Evolutionary conservation across 2,113 vertebrate species (phyloP).

Genomic region (Podarcis muralis): DNA sequence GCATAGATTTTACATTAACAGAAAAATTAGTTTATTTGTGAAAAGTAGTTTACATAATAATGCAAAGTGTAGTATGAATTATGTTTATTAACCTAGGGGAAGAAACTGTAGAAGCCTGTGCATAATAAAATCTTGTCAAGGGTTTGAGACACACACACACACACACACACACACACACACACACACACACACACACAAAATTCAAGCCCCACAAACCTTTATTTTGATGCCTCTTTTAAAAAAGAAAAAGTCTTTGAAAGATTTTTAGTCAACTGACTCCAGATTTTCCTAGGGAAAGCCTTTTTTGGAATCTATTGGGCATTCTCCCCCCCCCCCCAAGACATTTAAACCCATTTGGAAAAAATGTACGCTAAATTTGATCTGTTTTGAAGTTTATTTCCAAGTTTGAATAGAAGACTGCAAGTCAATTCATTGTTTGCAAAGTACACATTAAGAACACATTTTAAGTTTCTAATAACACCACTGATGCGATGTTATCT

Average conservation of each 20-base stretch:
- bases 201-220: slow-evolving; percentile 39
- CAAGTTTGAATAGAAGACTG: slow-evolving; percentile 12
- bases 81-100: slow-evolving; percentile 63
- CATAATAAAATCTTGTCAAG: slow-evolving; percentile 27
- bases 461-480: slow-evolving; percentile 23
- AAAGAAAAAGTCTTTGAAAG: slow-evolving; percentile 11
- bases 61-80: slow-evolving; percentile 78
- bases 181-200: no score
- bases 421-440: neutral
- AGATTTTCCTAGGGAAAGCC: slow-evolving; percentile 10
- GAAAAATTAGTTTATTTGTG: slow-evolving; percentile 90
- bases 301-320: neutral
- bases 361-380: slow-evolving; percentile 21
- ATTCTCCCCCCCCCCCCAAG: slow-evolving; percentile 8
- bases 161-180: no score
- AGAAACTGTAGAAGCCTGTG: slow-evolving; percentile 43
- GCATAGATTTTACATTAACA: slow-evolving; percentile 96
- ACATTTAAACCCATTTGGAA: neutral
- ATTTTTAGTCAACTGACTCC: neutral
- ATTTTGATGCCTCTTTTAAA: slow-evolving; percentile 37
- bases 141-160: neutral
- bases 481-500: slow-evolving; percentile 10
- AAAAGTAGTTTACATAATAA: slow-evolving; percentile 87
- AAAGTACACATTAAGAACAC: neutral
- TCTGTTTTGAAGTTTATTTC: neutral